Base-by-base conservation (phyloP, 2,797 vertebrate species). In the Graptemys geographica region DNA sequence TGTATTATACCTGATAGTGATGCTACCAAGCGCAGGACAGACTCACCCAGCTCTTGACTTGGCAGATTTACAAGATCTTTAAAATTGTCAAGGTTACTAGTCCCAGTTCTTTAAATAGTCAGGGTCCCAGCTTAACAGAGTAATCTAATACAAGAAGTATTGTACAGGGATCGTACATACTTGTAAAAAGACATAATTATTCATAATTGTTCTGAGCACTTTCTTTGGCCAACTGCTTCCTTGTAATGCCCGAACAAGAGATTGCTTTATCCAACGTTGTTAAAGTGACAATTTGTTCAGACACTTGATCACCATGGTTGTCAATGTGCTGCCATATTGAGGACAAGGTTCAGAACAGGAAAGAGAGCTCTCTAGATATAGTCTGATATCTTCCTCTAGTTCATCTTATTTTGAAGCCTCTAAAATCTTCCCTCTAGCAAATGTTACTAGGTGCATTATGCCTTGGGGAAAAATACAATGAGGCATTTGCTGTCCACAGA, bases 1-100 rank as follows among this genome's bases (percentile, higher is more conserved):
- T 9, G 2, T 11, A 3, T 10, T 69, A 2, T 10, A 4, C 59
- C 8, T 9, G 33, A 41, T 11, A 25, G 37, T 6, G 21, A 41
- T 41, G 21, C n/a, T 37, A 6, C 69, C 19, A 37, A 12, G 19
- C 25, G 37, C 11, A 6, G 19, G 37, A 11, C 37, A 72, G 37
- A 41, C 19, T 69, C n/a, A 37, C 18, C n/a, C 65, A 41, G 65
- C 21, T 25, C 21, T 41, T 41, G 69, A 11, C n/a, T 72, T 11
- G 69, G 69, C 19, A 25, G 69, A 12, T 23, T 72, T 41, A 41
- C 37, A 41, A 72, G 37, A 72, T 41, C 21, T 72, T 72, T 23
- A 72, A 11, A 10, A 19, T 25, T 25, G 10, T 23, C 10, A 11
- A 6, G 69, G 69, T 72, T 23, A n/a, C 31, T 37, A 59, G 57